Percentiles rank a stretch among this genome's conserved stretches.
These are phyloP conservation scores for Heteractis magnifica DNA, from an alignment of 92 coral and sea anemone genomes.

Conservation along the genomic window DNA sequence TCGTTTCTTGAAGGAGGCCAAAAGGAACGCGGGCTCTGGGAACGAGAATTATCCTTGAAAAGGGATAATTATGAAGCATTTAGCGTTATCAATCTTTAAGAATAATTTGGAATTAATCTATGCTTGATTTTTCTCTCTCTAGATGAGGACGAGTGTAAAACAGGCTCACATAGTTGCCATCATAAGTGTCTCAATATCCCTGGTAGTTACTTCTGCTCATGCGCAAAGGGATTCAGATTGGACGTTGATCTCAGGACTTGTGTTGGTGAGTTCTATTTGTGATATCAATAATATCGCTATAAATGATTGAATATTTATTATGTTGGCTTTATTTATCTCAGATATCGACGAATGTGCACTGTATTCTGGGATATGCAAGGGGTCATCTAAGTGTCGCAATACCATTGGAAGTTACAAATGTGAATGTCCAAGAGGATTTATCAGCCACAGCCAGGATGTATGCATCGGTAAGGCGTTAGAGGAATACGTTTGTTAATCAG, in stretches of 20 bases:
- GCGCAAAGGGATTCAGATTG: conserved; percentile 83
- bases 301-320: neutral
- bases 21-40: no score
- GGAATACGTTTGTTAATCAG: neutral
- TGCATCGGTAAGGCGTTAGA: conserved; percentile 75
- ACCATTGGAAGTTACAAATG: conserved; percentile 87
- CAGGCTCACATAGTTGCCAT: conserved; percentile 83
- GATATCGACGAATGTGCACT: conserved; percentile 96
- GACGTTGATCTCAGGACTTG: conserved; percentile 85
- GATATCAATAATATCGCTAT: neutral
- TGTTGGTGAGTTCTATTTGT: conserved; percentile 64
- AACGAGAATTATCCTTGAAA: no score
- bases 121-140: neutral
- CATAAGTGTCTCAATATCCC: conserved; percentile 90
- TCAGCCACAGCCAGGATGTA: conserved; percentile 65
- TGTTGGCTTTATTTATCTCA: conserved; percentile 8
- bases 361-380: conserved; percentile 89
- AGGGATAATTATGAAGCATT: no score
- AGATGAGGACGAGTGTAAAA: conserved; percentile 90
- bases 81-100: no score
- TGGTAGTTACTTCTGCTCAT: conserved; percentile 93
- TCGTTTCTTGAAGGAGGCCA: no score
- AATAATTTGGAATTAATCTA: neutral
- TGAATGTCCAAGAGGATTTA: conserved; percentile 90
- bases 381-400: conserved; percentile 87